Evolutionary conservation across 2,113 vertebrate genomes (phyloP).

Genomic region (Connochaetes taurinus): DNA sequence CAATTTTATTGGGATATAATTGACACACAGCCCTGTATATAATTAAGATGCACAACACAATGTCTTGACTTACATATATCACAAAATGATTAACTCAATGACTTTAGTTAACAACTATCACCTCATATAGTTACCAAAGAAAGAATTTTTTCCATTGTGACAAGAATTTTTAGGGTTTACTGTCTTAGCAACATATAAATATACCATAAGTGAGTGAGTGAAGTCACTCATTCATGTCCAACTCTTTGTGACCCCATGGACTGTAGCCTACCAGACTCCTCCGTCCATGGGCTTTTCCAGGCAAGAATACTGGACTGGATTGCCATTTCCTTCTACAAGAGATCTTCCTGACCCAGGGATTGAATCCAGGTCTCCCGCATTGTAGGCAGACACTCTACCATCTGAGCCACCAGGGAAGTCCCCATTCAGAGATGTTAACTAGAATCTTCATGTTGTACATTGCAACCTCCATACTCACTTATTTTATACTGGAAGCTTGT

Average conservation of each 20-base stretch:
- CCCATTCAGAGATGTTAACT: neutral
- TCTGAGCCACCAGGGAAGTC: neutral
- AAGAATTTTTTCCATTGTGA: neutral
- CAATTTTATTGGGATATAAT: neutral
- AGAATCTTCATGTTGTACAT: neutral
- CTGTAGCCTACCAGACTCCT: neutral
- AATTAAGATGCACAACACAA: neutral
- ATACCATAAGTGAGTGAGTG: neutral
- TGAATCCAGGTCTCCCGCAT: fast-evolving
- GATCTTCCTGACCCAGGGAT: neutral
- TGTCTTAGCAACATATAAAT: neutral
- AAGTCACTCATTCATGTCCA: neutral
- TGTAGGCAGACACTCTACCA: neutral
- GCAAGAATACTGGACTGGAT: neutral
- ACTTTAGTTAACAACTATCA: neutral
- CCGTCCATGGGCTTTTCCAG: neutral
- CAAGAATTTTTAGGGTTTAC: neutral
- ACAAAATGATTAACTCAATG: neutral
- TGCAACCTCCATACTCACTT: neutral
- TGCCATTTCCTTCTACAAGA: neutral
- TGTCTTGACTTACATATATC: neutral
- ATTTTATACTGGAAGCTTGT: neutral
- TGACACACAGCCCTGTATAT: neutral
- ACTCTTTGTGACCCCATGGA: neutral
- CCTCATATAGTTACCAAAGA: neutral